Evolutionary conservation across 2,888 invertebrate genomes (phyloP).

Genomic region (Drosophila ezoana): DNA sequence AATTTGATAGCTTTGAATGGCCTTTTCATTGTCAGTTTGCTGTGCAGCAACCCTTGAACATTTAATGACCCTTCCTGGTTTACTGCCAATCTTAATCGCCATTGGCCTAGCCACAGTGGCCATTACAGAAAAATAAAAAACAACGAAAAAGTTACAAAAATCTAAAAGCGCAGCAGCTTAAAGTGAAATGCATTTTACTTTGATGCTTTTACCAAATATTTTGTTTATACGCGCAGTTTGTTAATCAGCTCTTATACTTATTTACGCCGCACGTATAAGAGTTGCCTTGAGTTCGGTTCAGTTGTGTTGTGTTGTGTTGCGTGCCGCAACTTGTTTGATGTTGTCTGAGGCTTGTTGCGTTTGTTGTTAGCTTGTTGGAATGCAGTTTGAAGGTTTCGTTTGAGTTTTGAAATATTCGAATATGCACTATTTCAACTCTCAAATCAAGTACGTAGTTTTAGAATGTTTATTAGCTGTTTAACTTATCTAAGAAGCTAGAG

Average conservation of each 20-base stretch:
- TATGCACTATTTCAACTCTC: background rate
- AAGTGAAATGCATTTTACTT: conserved; percentile 7
- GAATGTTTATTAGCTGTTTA: too few relatives aligned
- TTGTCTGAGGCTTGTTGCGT: conserved; percentile 18
- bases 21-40: conserved; percentile 57
- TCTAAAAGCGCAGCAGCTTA: conserved; percentile 22
- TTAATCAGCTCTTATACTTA: conserved; percentile 51
- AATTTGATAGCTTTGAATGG: conserved; percentile 33
- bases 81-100: conserved; percentile 20
- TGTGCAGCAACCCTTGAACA: conserved; percentile 56
- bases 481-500: too few relatives aligned
- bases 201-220: background rate
- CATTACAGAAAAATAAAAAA: conserved; percentile 5
- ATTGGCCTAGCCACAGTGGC: conserved; percentile 17
- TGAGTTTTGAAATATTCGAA: background rate
- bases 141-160: background rate
- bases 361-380: conserved; percentile 6
- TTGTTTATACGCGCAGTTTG: background rate
- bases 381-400: background rate
- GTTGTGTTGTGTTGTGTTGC: conserved; percentile 2
- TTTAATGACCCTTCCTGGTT: conserved; percentile 33
- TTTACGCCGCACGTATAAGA: conserved; percentile 52
- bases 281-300: conserved; percentile 16
- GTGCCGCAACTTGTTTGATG: conserved; percentile 35
- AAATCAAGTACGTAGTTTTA: too few relatives aligned